Evolutionary conservation across 2,888 invertebrate genomes (phyloP).

Genomic region (Formica aserva): DNA sequence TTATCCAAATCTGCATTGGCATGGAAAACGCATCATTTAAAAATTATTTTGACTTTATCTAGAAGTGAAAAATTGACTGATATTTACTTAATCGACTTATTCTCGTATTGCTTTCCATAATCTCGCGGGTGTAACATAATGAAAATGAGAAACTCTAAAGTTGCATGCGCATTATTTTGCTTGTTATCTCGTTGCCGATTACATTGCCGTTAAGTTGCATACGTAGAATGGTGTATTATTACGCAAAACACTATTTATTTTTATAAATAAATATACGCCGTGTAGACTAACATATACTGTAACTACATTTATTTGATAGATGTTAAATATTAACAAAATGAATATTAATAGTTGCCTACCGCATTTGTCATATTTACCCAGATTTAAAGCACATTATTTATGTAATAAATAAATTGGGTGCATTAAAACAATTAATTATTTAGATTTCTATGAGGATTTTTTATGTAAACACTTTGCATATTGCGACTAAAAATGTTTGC

Average conservation of each 20-base stretch:
- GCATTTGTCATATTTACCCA: not conserved
- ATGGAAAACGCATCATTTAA: not conserved
- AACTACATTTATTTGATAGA: not conserved
- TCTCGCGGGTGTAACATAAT: not conserved
- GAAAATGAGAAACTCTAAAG: not conserved
- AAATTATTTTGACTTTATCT: not conserved
- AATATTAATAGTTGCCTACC: constrained; percentile 25
- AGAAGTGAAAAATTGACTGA: not conserved
- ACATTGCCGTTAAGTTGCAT: not conserved
- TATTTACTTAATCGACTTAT: not conserved
- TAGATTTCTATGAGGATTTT: not conserved
- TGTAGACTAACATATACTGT: not conserved
- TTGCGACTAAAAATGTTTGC: not conserved
- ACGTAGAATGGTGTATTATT: not conserved
- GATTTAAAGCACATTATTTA: constrained; percentile 10
- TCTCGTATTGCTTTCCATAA: not conserved
- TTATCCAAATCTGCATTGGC: constrained; percentile 4
- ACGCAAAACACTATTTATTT: not conserved
- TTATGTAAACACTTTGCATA: not conserved
- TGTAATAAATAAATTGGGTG: constrained; percentile 1
- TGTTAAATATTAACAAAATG: constrained; percentile 27
- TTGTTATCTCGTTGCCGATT: constrained; percentile 5
- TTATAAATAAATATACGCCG: constrained; percentile 8
- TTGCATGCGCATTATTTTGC: not conserved
- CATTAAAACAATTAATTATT: not conserved